Conservation (phyloP, 2,888 invertebrate genomes). For the Arenicola marina region DNA sequence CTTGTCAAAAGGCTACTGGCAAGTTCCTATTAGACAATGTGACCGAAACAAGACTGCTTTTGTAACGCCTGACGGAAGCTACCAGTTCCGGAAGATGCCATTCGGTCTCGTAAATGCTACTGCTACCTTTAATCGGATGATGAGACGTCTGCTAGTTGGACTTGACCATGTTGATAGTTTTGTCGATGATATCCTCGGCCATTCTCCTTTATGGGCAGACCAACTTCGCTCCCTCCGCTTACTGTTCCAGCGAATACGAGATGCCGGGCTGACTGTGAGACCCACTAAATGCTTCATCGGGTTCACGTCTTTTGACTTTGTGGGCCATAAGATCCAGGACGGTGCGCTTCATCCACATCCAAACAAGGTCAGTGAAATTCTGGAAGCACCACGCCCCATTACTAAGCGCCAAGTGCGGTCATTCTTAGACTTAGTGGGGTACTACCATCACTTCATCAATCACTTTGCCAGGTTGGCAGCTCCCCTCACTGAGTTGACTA, state of each 20-base stretch:
- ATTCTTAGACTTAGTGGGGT: neutral
- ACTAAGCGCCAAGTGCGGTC: slow-evolving; percentile 2
- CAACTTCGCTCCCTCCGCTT: neutral
- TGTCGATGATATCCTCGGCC: slow-evolving; percentile 1
- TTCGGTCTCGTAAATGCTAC: slow-evolving; percentile 2
- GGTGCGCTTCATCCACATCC: neutral
- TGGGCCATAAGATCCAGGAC: neutral
- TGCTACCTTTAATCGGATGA: slow-evolving; percentile 4
- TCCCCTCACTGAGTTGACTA: slow-evolving; percentile 30
- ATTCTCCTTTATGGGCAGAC: neutral
- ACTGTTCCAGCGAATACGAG: neutral
- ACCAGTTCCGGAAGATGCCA: slow-evolving; percentile 3
- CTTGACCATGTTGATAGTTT: neutral
- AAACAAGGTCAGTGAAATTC: neutral
- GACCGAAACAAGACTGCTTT: slow-evolving; percentile 1
- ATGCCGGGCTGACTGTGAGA: neutral
- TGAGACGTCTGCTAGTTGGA: neutral
- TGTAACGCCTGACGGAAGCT: slow-evolving; percentile 1
- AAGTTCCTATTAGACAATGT: neutral
- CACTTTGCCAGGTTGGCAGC: slow-evolving; percentile 28
- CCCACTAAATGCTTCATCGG: neutral
- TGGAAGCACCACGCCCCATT: neutral
- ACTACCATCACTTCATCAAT: slow-evolving; percentile 19
- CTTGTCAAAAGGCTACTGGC: slow-evolving; percentile 7
- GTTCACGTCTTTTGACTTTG: neutral